A percentile compares a stretch with the other conserved stretches of the same genome.
Evolutionary conservation across 2,888 invertebrate species (phyloP).

Genomic region (Onthophagus sagittarius): DNA sequence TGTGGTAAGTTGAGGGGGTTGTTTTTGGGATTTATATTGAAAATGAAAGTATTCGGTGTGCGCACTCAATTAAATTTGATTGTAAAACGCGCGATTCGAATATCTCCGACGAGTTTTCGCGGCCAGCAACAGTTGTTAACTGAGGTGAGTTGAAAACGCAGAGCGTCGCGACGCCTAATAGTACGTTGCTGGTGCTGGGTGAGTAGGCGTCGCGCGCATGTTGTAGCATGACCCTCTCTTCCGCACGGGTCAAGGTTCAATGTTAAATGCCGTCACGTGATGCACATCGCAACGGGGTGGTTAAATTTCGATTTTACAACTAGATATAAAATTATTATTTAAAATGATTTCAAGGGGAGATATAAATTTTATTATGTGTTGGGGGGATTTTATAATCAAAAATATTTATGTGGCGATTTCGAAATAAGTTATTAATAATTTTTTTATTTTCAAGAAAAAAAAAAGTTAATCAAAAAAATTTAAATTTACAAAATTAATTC

Average conservation of each 20-base stretch:
- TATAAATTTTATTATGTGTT: neutral
- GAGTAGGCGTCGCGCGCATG: slow-evolving; percentile 51
- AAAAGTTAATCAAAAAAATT: too few relatives aligned
- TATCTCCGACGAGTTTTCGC: slow-evolving; percentile 9
- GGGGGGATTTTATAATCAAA: neutral
- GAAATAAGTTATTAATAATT: neutral
- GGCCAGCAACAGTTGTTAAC: slow-evolving; percentile 43
- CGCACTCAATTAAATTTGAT: neutral
- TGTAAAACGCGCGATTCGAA: slow-evolving; percentile 1
- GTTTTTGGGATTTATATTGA: neutral
- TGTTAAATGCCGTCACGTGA: slow-evolving; percentile 41
- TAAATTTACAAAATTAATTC: too few relatives aligned
- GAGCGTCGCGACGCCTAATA: slow-evolving; percentile 37
- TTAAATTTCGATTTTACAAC: neutral
- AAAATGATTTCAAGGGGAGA: too few relatives aligned
- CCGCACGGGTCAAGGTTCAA: slow-evolving; percentile 45
- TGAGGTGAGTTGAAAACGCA: slow-evolving; percentile 35
- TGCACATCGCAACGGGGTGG: slow-evolving; percentile 19
- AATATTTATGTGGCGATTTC: neutral
- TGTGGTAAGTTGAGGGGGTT: neutral
- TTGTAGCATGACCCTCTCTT: slow-evolving; percentile 34
- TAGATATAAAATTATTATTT: neutral
- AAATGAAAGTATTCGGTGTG: neutral
- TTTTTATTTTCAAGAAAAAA: too few relatives aligned
- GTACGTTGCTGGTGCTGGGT: slow-evolving; percentile 49